Conservation (phyloP, 1,140 invertebrate genomes). For the Steinernema khuongi region DNA sequence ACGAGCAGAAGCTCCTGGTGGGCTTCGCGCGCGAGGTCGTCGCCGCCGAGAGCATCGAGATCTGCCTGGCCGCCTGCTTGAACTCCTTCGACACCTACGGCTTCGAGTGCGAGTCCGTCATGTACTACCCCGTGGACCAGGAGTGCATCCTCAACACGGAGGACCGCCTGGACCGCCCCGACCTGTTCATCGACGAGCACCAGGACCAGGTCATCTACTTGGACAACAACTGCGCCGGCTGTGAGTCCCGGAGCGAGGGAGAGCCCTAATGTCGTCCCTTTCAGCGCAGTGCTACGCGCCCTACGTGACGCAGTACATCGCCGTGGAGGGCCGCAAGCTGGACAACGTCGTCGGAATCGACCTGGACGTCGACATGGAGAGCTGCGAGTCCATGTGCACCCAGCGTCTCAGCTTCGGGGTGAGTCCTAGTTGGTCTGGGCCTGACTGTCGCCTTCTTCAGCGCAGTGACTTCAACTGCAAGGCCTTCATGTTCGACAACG, state of each 20-base stretch:
- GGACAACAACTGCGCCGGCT: conserved; percentile 59
- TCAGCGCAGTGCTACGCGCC: conserved; percentile 58
- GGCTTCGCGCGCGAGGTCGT: conserved; percentile 58
- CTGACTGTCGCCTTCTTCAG: conserved; percentile 28
- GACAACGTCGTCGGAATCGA: conserved; percentile 51
- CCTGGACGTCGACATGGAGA: conserved; percentile 50
- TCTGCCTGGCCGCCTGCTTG: conserved; percentile 54
- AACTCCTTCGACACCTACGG: conserved; percentile 59
- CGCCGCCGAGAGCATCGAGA: conserved; percentile 48
- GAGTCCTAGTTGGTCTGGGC: conserved; percentile 11
- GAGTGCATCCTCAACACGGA: conserved; percentile 59
- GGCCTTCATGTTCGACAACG: conserved; percentile 58
- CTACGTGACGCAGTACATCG: conserved; percentile 58
- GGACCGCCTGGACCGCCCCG: conserved; percentile 57
- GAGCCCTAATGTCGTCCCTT: too few relatives aligned
- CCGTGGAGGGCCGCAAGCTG: conserved; percentile 56
- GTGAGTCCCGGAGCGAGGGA: conserved; percentile 33
- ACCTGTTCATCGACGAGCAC: conserved; percentile 56
- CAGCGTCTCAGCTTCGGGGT: conserved; percentile 50
- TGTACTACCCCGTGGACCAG: conserved; percentile 42
- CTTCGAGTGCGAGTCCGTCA: conserved; percentile 56
- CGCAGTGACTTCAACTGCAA: conserved; percentile 59
- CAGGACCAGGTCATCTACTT: conserved; percentile 58
- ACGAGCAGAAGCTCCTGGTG: conserved; percentile 57
- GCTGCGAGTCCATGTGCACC: conserved; percentile 56